Evolutionary conservation across 37 sponge, comb jelly and placozoan species (phyloP).

Genomic region (Corticium candelabrum): DNA sequence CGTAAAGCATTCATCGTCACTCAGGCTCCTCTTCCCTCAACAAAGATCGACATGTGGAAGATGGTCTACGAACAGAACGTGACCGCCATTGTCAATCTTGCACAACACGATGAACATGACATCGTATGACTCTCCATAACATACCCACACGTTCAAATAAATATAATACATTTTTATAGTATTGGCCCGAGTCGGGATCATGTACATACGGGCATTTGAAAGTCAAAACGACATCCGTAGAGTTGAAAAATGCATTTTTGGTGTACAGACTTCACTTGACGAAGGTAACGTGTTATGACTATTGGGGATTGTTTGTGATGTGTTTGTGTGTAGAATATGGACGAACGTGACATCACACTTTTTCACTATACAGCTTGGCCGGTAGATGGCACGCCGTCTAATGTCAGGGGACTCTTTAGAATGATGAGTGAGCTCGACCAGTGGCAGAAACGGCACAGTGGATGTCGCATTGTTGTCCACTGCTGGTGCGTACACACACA

Average conservation of each 20-base stretch:
- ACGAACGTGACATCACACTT: too few species aligned
- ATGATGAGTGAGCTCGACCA: neutral
- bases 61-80: neutral
- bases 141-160: too few species aligned
- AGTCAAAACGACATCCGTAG: neutral
- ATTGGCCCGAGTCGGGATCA: neutral
- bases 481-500: too few species aligned
- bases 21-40: neutral
- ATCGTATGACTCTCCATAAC: neutral
- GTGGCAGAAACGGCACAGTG: neutral
- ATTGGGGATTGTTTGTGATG: too few species aligned
- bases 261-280: too few species aligned
- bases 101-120: neutral
- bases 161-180: too few species aligned
- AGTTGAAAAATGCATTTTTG: too few species aligned
- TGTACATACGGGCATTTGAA: neutral
- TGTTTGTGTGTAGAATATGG: too few species aligned
- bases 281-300: too few species aligned
- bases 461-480: neutral
- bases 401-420: neutral
- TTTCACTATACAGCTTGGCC: neutral
- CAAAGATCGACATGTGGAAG: neutral
- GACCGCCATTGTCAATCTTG: neutral
- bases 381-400: neutral
- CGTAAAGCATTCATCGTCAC: neutral